Conservation (phyloP, 2,113 vertebrate genomes). For the Xerus inauris region DNA sequence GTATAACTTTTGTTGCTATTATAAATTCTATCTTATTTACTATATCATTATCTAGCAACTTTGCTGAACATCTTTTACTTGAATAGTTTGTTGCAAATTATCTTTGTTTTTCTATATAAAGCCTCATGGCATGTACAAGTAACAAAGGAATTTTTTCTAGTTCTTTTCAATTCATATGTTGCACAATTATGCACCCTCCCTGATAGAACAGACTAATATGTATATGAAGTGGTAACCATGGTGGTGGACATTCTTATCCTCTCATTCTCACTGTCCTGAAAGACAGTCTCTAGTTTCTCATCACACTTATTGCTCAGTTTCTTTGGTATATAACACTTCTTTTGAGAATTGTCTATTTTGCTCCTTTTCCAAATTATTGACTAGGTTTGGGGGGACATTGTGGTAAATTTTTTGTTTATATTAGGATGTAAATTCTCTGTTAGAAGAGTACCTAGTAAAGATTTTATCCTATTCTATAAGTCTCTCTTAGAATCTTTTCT, state of each 20-base stretch:
- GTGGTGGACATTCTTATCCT: background rate
- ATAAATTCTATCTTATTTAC: background rate
- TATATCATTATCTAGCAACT: background rate
- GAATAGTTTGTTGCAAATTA: background rate
- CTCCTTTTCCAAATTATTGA: too few species aligned
- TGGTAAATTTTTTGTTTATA: too few species aligned
- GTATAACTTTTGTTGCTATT: background rate
- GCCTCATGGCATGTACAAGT: too few species aligned
- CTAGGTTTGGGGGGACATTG: too few species aligned
- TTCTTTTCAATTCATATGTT: too few species aligned
- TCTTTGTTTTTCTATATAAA: background rate
- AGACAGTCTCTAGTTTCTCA: background rate
- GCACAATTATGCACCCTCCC: too few species aligned
- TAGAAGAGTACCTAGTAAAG: too few species aligned
- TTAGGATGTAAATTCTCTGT: too few species aligned
- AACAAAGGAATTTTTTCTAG: too few species aligned
- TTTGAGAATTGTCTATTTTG: too few species aligned
- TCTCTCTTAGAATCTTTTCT: too few species aligned
- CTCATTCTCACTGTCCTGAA: background rate
- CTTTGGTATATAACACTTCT: background rate
- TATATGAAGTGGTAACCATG: background rate
- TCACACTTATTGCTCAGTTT: background rate
- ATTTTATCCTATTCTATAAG: too few species aligned
- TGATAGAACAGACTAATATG: background rate
- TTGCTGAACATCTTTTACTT: background rate